Evolutionary conservation across 2,113 vertebrate genomes (phyloP), one percentile per base, ranked within the genome.

Genomic region (Melospiza melodia): DNA sequence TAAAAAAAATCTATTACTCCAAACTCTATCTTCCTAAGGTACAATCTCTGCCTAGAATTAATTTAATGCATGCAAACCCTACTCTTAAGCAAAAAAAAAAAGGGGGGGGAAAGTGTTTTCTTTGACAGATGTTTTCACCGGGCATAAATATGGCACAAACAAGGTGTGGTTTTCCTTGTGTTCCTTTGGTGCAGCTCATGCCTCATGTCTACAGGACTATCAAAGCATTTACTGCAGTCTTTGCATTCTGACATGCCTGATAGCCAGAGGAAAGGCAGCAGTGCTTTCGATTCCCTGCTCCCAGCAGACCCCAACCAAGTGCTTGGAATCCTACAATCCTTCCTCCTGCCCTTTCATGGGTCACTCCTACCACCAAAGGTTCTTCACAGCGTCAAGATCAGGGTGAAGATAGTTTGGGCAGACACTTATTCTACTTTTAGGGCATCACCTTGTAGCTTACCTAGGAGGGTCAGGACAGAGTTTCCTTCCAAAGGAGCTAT

Each of bases 41-140:
- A 28, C 31, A 27, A 8, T 39, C 16, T 83, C 23, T 79, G 58
- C 35, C 30, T 77, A 48, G 39, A 91, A 79, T 52, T 90, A 61
- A 51, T 83, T 93, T 87, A 39, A 41, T 46, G 20, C 10, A 65
- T 27, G 6, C 7, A 73, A 87, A 44, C 7, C 37, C 24, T 86
- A 84, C 11, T 72, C 7, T 49, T 61, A 66, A 81, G 23, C 2
- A 81, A 76, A 62, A 46, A 3, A 46, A 24, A 41, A 2, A 41
- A 41, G 15, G 39, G 0, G 1, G 1, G 1, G 20, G 18, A 14
- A 15, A 7, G 0, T 15, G 11, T 57, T 11, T 44, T 35, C 19
- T 82, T 27, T 4, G 5, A 77, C n/a, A 35, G 59, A 15, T 27
- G 5, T 63, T n/a, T 51, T 68, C 28, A 55, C 4, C 12, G 55